Evolutionary conservation across 2,113 vertebrate species (phyloP).

Genomic region (Australoheros scitulus): DNA sequence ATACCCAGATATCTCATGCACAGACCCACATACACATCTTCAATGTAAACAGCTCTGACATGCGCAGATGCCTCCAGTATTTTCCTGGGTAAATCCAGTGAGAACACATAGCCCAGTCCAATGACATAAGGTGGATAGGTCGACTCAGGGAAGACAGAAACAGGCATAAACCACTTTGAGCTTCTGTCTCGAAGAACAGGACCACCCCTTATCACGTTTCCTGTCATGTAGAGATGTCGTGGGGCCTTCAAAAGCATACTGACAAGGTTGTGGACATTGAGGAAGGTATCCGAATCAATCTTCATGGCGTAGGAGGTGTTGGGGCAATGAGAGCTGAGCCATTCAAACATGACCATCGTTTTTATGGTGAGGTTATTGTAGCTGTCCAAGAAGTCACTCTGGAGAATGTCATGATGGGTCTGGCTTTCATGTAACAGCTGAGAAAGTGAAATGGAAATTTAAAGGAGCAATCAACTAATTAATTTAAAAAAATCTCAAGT

Average conservation of each 20-base stretch:
- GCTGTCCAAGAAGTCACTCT: conserved; percentile 80
- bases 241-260: conserved; percentile 39
- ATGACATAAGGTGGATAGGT: conserved; percentile 26
- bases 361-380: conserved; percentile 81
- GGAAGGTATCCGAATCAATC: conserved; percentile 77
- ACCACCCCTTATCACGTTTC: neutral
- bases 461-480: neutral
- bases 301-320: conserved; percentile 73
- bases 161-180: conserved; percentile 62
- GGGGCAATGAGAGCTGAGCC: conserved; percentile 75
- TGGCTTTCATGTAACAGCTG: conserved; percentile 66
- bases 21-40: conserved; percentile 65
- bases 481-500: no score
- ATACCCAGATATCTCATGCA: conserved; percentile 54
- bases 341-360: conserved; percentile 81
- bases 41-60: conserved; percentile 51
- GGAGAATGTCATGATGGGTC: conserved; percentile 71
- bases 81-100: conserved; percentile 53
- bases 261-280: conserved; percentile 66
- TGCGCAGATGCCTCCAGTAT: conserved; percentile 42
- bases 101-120: conserved; percentile 61
- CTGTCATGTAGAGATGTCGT: conserved; percentile 46
- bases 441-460: neutral
- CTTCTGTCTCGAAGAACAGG: neutral
- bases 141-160: conserved; percentile 14